These are phyloP conservation scores for Zeugodacus cucurbitae DNA, from an alignment of 1,140 invertebrate species.

Conservation along the genomic window DNA sequence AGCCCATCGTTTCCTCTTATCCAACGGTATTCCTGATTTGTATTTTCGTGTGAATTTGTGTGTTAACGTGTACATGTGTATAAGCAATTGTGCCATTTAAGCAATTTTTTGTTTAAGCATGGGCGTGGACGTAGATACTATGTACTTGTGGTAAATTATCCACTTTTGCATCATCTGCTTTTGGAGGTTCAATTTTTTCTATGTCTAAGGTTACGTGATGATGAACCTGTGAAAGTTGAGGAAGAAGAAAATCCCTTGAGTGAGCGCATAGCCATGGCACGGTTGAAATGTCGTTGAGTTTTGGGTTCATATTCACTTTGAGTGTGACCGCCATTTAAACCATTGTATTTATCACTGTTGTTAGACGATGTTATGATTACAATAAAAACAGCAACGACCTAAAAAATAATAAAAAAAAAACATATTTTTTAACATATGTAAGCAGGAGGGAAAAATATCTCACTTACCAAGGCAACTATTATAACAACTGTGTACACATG, in stretches of 20 bases:
- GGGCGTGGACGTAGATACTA: background rate
- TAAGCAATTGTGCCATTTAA: conserved; percentile 15
- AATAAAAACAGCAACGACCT: conserved; percentile 82
- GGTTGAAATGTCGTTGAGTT: conserved; percentile 82
- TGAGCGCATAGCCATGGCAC: conserved; percentile 86
- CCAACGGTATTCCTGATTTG: background rate
- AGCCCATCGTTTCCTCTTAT: background rate
- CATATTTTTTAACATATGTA: background rate
- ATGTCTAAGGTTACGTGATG: conserved; percentile 48
- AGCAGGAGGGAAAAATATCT: background rate
- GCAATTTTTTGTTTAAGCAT: background rate
- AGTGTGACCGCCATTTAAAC: conserved; percentile 4
- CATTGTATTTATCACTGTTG: conserved; percentile 64
- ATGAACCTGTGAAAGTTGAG: background rate
- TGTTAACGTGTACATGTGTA: background rate
- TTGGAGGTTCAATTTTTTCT: conserved; percentile 52
- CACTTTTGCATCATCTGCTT: background rate
- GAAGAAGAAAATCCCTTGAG: conserved; percentile 70
- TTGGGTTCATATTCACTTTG: conserved; percentile 70
- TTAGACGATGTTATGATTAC: conserved; percentile 70
- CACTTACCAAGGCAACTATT: conserved; percentile 82
- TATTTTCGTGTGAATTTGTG: background rate
- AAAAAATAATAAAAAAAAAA: conserved; percentile 40
- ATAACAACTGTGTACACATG: conserved; percentile 87
- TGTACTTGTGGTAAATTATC: background rate